A percentile compares a stretch with the other conserved stretches of the same genome.
These are phyloP conservation scores for Gallinago solitaria DNA, from an alignment of 2,797 vertebrate species.

Conservation along the genomic window DNA sequence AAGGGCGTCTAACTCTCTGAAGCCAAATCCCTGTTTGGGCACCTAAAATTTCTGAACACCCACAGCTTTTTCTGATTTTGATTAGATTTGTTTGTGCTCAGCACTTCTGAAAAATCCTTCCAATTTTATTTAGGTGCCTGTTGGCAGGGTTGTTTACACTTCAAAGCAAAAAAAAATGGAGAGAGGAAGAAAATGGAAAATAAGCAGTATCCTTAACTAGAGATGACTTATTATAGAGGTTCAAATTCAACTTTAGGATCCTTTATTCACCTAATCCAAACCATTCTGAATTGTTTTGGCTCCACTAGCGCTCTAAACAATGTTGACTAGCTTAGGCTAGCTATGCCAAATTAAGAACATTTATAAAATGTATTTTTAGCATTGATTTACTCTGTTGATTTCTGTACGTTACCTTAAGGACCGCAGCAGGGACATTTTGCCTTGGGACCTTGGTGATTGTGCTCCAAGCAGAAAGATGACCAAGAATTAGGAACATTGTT, in stretches of 20 bases:
- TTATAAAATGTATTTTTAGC: neutral
- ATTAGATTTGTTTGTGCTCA: slow-evolving; percentile 44
- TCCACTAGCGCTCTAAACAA: neutral
- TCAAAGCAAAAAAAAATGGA: slow-evolving; percentile 17
- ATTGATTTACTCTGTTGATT: neutral
- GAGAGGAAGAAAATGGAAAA: slow-evolving; percentile 35
- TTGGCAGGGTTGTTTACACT: slow-evolving; percentile 8
- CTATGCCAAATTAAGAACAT: neutral
- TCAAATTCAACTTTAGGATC: slow-evolving; percentile 9
- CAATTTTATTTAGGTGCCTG: slow-evolving; percentile 42
- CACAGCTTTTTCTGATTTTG: slow-evolving; percentile 50
- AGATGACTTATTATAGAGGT: slow-evolving; percentile 9
- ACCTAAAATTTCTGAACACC: slow-evolving; percentile 59
- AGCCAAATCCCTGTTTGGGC: slow-evolving; percentile 38
- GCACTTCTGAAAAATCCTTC: slow-evolving; percentile 24
- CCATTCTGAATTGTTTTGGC: neutral
- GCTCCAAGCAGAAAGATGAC: neutral
- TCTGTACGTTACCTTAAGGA: neutral
- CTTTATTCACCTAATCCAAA: neutral
- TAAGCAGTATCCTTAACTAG: slow-evolving; percentile 12
- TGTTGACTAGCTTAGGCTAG: neutral
- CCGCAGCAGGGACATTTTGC: neutral
- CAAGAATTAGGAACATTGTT: neutral
- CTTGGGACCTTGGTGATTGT: neutral
- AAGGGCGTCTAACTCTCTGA: slow-evolving; percentile 4